Percentiles rank a stretch among this genome's conserved stretches.
phyloP scores from a whole-genome alignment of 2,113 vertebrate species.

The Zosterops pallidus region DNA sequence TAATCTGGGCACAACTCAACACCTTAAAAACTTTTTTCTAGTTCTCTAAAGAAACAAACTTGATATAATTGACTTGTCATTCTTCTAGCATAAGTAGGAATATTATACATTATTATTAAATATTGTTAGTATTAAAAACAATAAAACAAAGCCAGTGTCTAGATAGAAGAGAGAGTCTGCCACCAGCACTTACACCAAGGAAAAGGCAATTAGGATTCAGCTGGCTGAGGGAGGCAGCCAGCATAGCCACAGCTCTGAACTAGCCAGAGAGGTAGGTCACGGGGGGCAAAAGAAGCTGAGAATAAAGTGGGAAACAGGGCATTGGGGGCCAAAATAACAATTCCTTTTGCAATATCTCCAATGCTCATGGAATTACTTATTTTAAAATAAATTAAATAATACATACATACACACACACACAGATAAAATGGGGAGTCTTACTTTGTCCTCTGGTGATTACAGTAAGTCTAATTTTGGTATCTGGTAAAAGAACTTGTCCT shows the following conservation, averaged over 20 bases:
- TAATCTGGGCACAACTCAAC: neutral
- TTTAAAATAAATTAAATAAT: neutral
- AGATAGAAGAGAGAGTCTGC: neutral
- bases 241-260: neutral
- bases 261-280: neutral
- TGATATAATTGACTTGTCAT: neutral
- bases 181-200: rapidly evolving
- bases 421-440: neutral
- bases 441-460: neutral
- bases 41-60: neutral
- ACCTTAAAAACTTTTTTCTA: neutral
- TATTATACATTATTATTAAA: neutral
- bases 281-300: neutral
- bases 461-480: neutral
- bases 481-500: neutral
- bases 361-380: neutral
- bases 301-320: neutral
- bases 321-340: neutral
- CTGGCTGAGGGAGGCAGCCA: neutral
- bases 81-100: neutral
- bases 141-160: neutral
- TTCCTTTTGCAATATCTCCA: neutral
- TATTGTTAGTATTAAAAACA: neutral
- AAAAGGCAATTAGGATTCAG: neutral
- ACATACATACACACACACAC: neutral